Evolutionary conservation across 2,797 vertebrate species (phyloP), one percentile per base, ranked within the genome.

Genomic region (Pangasius macronema): DNA sequence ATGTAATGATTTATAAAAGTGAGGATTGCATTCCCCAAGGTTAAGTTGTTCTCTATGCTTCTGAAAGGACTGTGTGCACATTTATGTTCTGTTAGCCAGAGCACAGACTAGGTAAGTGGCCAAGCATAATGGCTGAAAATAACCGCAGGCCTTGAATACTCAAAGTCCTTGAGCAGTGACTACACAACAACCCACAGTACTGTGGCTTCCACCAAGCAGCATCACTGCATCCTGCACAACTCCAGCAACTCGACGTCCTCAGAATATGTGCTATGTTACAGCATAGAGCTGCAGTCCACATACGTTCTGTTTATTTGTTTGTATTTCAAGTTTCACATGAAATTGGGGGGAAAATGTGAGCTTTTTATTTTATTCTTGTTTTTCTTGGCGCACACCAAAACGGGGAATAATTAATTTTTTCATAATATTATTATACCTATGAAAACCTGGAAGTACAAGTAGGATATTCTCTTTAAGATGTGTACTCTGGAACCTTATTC

Each of bases 91-190:
- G 18, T 79, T 79, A 33, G 22, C 16, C 16, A 22, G 20, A 81
- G 22, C 11, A 22, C 1, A 27, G 55, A 39, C 20, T 14, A 27
- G 2, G 20, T 39, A 59, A 24, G 11, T 16, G 53, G 61, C 57
- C 11, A n/a, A 46, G 57, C 57, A 46, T 63, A 63, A 63, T n/a
- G 14, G 39, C 59, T 49, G 36, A 42, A 81, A 63, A 61, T n/a
- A 53, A 39, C 24, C 30, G 24, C 36, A 84, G 68, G 24, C 6
- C 13, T 73, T 73, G 67, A 73, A 55, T 18, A 42, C 36, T 3
- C 24, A 46, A 85, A 10, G 84, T 65, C 59, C 84, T 80, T 65
- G 84, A 65, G 57, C 42, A 65, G 46, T 42, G 3, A 20, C 3
- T 73, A 14, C 16, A 46, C 33, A 39, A 59, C 24, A 42, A 36